Conservation (phyloP, 2,113 vertebrate species). For the Misgurnus anguillicaudatus region DNA sequence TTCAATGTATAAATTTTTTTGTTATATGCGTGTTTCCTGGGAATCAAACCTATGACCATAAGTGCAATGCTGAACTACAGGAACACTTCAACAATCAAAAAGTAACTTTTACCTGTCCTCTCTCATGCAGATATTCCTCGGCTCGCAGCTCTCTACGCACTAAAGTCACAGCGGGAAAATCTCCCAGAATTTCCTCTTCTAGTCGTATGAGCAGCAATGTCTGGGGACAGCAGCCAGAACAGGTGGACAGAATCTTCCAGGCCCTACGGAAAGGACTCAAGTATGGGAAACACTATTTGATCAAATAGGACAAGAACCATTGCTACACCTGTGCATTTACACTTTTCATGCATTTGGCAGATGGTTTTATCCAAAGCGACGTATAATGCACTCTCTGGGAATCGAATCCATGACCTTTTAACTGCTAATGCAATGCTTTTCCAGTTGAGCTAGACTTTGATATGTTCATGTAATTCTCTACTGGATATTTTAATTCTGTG, state of each 20-base stretch:
- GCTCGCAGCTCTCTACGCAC: slow-evolving; percentile 79
- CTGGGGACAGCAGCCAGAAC: slow-evolving; percentile 81
- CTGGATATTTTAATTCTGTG: not conserved
- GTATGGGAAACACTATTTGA: slow-evolving; percentile 69
- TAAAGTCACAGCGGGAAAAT: slow-evolving; percentile 69
- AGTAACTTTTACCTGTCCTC: not conserved
- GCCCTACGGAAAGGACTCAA: slow-evolving; percentile 89
- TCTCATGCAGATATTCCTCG: slow-evolving; percentile 61
- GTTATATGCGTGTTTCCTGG: too few species aligned
- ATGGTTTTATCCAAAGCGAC: too few species aligned
- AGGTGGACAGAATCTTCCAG: slow-evolving; percentile 89
- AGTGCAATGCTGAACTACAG: too few species aligned
- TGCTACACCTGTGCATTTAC: too few species aligned
- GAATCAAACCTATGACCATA: too few species aligned
- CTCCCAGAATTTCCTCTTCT: slow-evolving; percentile 76
- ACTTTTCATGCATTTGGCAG: too few species aligned
- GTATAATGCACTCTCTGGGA: too few species aligned
- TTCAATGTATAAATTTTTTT: too few species aligned
- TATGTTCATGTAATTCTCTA: not conserved
- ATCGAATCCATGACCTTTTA: too few species aligned
- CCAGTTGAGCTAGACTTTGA: too few species aligned
- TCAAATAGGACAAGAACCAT: not conserved
- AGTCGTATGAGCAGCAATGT: slow-evolving; percentile 68
- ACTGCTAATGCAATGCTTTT: too few species aligned
- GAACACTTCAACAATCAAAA: too few species aligned